These are phyloP conservation scores for Ceratosolen fusciceps DNA, from an alignment of 1,140 invertebrate species.

Conservation along the genomic window DNA sequence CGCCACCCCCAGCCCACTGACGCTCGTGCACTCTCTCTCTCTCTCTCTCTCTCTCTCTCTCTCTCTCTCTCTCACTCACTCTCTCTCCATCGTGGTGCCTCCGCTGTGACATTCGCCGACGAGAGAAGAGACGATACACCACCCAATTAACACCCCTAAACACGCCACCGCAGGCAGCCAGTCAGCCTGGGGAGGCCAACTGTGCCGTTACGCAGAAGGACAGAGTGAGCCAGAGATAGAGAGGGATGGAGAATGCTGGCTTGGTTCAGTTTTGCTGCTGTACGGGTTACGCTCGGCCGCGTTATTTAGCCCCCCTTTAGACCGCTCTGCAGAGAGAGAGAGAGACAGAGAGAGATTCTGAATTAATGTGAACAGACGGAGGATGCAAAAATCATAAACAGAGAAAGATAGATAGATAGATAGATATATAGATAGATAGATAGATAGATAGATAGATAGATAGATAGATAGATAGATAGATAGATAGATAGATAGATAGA, in stretches of 20 bases:
- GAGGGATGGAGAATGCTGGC: conserved; percentile 35
- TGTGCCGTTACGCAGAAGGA: background rate
- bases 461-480: background rate
- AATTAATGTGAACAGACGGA: conserved; percentile 32
- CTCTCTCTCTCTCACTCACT: background rate
- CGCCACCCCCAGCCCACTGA: background rate
- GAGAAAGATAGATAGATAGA: background rate
- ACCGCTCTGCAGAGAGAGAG: background rate
- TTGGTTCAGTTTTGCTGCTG: conserved; percentile 25
- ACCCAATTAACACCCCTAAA: conserved; percentile 66
- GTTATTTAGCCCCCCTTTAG: conserved; percentile 29
- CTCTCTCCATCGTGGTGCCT: conserved; percentile 41
- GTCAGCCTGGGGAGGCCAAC: conserved; percentile 16
- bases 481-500: background rate
- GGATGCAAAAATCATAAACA: conserved; percentile 18
- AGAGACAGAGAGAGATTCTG: conserved; percentile 2
- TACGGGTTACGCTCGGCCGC: conserved; percentile 15
- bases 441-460: background rate
- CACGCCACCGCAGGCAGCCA: conserved; percentile 60
- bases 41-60: conserved; percentile 16
- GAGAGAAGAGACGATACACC: conserved; percentile 59
- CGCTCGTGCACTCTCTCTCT: background rate
- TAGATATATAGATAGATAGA: background rate
- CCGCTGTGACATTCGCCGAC: conserved; percentile 58
- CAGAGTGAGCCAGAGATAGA: conserved; percentile 2